These are phyloP conservation scores for Aphelocoma coerulescens DNA, from an alignment of 2,113 vertebrate species.

Conservation along the genomic window DNA sequence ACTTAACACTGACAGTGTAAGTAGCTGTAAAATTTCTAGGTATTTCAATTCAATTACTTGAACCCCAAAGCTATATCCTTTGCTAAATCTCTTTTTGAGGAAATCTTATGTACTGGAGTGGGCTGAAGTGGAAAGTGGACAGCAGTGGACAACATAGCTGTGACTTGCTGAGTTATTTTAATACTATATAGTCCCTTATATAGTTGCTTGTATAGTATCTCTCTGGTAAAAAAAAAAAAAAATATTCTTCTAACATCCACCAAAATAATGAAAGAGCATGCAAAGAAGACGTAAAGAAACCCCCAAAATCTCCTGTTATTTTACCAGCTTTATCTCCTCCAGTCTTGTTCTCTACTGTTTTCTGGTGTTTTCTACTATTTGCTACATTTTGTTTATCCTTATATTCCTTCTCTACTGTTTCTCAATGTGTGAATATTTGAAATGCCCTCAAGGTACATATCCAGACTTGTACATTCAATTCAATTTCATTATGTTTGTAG, in stretches of 20 bases:
- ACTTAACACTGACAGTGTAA: neutral
- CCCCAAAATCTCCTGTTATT: neutral
- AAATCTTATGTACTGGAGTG: neutral
- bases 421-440: constrained; percentile 43
- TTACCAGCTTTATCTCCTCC: neutral
- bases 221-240: neutral
- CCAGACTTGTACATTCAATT: constrained; percentile 48
- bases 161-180: neutral
- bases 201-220: neutral
- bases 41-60: neutral
- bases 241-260: neutral
- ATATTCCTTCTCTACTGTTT: constrained; percentile 24
- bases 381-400: constrained; percentile 25
- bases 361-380: constrained; percentile 16
- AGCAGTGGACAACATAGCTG: neutral
- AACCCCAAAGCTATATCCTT: neutral
- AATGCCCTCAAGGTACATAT: constrained; percentile 55
- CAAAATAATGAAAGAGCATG: neutral
- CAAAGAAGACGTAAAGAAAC: neutral
- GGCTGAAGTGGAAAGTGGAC: neutral
- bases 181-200: neutral
- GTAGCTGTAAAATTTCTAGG: neutral
- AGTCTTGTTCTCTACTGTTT: neutral
- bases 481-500: constrained; percentile 65
- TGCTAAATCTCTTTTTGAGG: neutral